Conservation (phyloP, 2,888 invertebrate genomes). For the Ophion costatus region DNA sequence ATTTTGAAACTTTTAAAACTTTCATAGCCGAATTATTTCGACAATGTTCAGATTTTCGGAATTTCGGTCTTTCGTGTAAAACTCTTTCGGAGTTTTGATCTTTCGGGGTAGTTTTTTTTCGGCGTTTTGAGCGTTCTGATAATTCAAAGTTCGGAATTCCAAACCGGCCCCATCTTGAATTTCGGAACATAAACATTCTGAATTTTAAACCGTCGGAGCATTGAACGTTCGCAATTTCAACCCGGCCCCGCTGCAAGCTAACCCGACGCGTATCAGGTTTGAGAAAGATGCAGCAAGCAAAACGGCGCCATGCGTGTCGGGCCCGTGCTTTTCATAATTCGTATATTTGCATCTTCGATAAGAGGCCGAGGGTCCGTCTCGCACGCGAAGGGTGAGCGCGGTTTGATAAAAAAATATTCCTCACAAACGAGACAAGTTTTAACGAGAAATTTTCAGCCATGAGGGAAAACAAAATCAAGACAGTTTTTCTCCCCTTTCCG, state of each 20-base stretch:
- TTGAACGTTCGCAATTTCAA: too few relatives aligned
- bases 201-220: too few relatives aligned
- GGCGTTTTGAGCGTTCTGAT: too few relatives aligned
- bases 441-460: constrained; percentile 4
- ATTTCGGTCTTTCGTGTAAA: too few relatives aligned
- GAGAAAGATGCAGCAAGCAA: background rate
- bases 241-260: background rate
- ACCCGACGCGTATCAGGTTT: background rate
- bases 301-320: background rate
- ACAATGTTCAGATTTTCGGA: too few relatives aligned
- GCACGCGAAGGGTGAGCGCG: background rate
- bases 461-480: constrained; percentile 14
- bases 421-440: constrained; percentile 31
- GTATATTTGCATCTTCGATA: background rate
- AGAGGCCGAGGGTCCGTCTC: background rate
- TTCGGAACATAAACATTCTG: too few relatives aligned
- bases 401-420: background rate
- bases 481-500: constrained; percentile 18
- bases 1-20: too few relatives aligned
- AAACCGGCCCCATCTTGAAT: too few relatives aligned
- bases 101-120: too few relatives aligned
- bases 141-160: too few relatives aligned
- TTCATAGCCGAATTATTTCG: too few relatives aligned
- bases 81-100: too few relatives aligned
- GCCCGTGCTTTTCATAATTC: background rate